Base-by-base conservation (phyloP, 2,113 vertebrate species). In the Tachycineta bicolor region DNA sequence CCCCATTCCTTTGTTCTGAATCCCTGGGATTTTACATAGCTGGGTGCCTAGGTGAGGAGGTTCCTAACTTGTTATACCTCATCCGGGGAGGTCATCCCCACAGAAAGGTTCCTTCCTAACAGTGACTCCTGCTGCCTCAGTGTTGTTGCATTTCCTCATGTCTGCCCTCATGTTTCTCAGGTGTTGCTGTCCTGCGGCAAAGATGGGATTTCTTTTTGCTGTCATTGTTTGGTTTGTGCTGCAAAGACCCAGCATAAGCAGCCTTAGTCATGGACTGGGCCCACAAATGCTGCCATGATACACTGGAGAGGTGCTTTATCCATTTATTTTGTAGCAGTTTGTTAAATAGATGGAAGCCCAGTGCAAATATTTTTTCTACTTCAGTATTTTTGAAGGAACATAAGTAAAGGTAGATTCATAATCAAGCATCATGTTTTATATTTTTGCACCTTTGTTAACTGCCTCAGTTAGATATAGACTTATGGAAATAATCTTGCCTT, bases 401-500 rank as follows among this genome's bases (percentile, higher is more conserved):
- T 46, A 44, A 77, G 37, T 85, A 82, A 85, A 63, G 25, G 17
- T 47, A 80, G 77, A 56, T 58, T 89, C 13, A 37, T 92, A 91
- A 63, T 46, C n/a, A 69, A 79, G 64, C 84, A n/a, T 71, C 58
- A 21, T 1, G 1, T 60, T 79, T 8, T 88, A 1, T 44, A 55
- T 85, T 84, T 93, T 74, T 76, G 41, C 70, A 89, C 58, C 46
- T 84, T 76, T 81, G 58, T 91, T 93, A 53, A 78, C 41, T 95
- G 79, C 71, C 60, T 80, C 39, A 43, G 31, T 89, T 84, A 68
- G 82, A 46, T 73, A 13, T 23, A 93, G 65, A 81, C 46, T 94
- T 67, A 58, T 20, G 78, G 96, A 96, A 96, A 96, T 95, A 93
- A 85, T 52, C 89, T 67, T 60, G 84, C 81, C 67, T 88, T 95